Percentiles rank a stretch among this genome's conserved stretches.
Evolutionary conservation across 2,113 vertebrate species (phyloP).

Genomic region (Muscicapa adusta): DNA sequence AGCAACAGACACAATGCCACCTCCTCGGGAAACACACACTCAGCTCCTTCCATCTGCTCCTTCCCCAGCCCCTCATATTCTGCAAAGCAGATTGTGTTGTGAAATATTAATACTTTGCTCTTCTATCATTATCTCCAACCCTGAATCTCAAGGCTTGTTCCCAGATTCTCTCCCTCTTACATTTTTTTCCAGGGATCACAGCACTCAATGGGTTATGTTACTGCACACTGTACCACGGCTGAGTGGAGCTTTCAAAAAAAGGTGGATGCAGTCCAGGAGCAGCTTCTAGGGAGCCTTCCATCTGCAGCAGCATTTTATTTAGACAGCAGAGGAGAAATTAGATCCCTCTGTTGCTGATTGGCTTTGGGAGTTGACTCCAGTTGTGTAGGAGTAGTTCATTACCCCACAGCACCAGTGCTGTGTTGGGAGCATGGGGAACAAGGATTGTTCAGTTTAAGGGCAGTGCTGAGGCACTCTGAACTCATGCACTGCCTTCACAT

Average conservation of each 20-base stretch:
- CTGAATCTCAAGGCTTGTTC: not conserved
- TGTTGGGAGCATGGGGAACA: not conserved
- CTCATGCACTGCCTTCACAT: not conserved
- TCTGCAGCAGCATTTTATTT: slow-evolving; percentile 57
- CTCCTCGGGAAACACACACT: not conserved
- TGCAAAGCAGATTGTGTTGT: slow-evolving; percentile 20
- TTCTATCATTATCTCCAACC: not conserved
- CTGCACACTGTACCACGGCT: not conserved
- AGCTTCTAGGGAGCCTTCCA: slow-evolving; percentile 55
- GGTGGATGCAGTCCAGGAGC: slow-evolving; percentile 49
- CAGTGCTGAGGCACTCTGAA: not conserved
- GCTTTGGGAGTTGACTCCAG: slow-evolving; percentile 15
- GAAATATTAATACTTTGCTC: slow-evolving; percentile 42
- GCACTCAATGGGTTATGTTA: not conserved
- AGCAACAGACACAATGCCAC: slow-evolving; percentile 43
- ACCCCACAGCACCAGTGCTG: not conserved
- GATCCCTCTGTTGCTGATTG: slow-evolving; percentile 34
- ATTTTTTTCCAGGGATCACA: not conserved
- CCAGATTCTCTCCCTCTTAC: not conserved
- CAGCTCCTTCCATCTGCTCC: slow-evolving; percentile 47
- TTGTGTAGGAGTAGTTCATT: slow-evolving; percentile 1
- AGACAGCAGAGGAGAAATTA: slow-evolving; percentile 51
- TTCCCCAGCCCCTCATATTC: not conserved
- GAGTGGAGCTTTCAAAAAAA: slow-evolving; percentile 46
- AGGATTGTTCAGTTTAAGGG: not conserved